Evolutionary conservation across 2,888 invertebrate species (phyloP), one percentile per base, ranked within the genome.

Genomic region (Drosophila pegasa): DNA sequence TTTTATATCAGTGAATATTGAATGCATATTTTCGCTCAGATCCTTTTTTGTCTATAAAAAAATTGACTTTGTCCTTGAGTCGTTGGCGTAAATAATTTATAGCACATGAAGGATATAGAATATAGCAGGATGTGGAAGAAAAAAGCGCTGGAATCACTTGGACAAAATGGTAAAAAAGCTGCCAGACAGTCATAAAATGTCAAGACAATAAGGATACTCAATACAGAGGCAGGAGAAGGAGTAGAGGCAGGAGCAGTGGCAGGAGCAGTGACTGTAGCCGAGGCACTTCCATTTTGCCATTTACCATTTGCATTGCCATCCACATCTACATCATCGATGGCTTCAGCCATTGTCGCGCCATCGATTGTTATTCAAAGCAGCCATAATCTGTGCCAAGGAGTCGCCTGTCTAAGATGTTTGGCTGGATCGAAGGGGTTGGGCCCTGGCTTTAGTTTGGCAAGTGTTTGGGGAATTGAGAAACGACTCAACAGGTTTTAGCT

Each of bases 401-500:
- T 38, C 35, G 56, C n/a, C 58, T 43, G 50, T 50, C 47, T 31
- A 65, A 54, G 75, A 69, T 25, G 55, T 18, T 22, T 52, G 56
- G 29, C 50, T 22, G 18, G 43, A 10, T 2, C 52, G 67, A 75
- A 75, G 72, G 72, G 68, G 60, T 65, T 67, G 47, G 77, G 51
- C 12, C 41, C 18, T 16, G 35, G 60, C 71, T 75, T 88, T 82
- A 87, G 88, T 90, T 90, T 87, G 25, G 86, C 88, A 90, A 91
- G 91, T 91, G 91, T 90, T 91, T 75, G 79, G 92, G 91, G 91
- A 92, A 91, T 92, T 91, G 91, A 76, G 79, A 69, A 81, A 82
- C 82, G 91, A 91, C 91, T 91, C 91, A 92, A 91, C 91, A 91
- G 92, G 91, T 92, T 91, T 91, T 89, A 89, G 92, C 91, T 92